Base-by-base conservation (phyloP, 2,797 vertebrate species). In the Pelochelys cantorii region DNA sequence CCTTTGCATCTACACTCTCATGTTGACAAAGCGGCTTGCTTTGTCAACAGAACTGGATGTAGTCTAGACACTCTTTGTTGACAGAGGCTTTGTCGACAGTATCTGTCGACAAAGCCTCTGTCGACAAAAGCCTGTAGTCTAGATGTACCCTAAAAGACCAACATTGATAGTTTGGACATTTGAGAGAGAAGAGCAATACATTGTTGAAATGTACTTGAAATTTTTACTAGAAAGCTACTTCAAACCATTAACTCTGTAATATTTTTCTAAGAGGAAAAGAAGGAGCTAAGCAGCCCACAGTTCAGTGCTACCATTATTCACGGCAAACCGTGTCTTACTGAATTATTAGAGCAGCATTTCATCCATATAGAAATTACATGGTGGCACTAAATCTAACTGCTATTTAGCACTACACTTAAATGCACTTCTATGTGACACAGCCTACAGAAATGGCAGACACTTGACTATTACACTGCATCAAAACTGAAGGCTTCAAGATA, bases 251-350 rank as follows among this genome's bases (percentile, higher is more conserved):
- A 79, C 1, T 12, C 11, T 2, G 1, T 79, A 65, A 82, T 18
- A 31, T 5, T 57, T 90, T 82, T 68, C 11, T 42, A 87, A 85
- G n/a, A 60, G 48, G 20, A 92, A 94, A 77, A 5, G 4, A 87
- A 75, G 15, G 87, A 7, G 12, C 25, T 83, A 77, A 42, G 11
- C 29, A 93, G 10, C 9, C 71, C 4, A 25, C 14, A 93, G 48
- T 7, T 37, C 17, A 71, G 4, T 65, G 87, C 2, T 71, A 83
- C 1, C 78, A 23, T 3, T 25, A 27, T 10, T 86, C 81, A 13
- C 79, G 42, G 57, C n/a, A 94, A 93, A 83, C 1, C 0, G 13
- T 75, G 1, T 92, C n/a, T 88, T 80, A 31, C 15, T 89, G 78
- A 90, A 85, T 62, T 83, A 59, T 4, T 2, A 1, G 7, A 81